A percentile compares a stretch with the other conserved stretches of the same genome.
Evolutionary conservation across 2,113 vertebrate species (phyloP).

Genomic region (Onychorhynchus coronatus): DNA sequence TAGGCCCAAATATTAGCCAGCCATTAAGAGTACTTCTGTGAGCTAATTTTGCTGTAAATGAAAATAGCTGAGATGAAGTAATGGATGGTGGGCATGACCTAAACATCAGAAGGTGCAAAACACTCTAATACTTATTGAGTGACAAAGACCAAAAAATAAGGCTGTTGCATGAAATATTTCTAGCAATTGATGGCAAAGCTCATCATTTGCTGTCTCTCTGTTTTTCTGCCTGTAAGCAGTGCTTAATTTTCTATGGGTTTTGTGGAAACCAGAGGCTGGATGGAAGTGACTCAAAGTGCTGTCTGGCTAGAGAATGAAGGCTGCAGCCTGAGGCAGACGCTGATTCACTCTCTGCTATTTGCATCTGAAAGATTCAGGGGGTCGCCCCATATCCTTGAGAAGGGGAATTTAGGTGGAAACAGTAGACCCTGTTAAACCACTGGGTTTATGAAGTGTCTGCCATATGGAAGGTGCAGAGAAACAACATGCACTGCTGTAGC

Average conservation of each 20-base stretch:
- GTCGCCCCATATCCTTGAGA: neutral
- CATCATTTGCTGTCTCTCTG: neutral
- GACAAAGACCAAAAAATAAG: neutral
- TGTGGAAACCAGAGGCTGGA: neutral
- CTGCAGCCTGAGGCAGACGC: neutral
- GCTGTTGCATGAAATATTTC: neutral
- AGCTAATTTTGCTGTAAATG: neutral
- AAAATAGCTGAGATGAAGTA: neutral
- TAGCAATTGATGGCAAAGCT: neutral
- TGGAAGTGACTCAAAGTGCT: neutral
- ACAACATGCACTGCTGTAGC: rapidly evolving
- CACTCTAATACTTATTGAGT: neutral
- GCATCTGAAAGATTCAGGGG: neutral
- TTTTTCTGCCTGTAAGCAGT: neutral
- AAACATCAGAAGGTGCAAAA: neutral
- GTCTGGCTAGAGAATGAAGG: neutral
- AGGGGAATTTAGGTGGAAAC: neutral
- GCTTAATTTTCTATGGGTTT: neutral
- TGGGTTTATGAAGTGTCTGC: neutral
- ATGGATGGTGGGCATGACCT: no score
- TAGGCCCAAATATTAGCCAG: neutral
- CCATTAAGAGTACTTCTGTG: neutral
- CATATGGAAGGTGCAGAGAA: neutral
- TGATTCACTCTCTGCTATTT: neutral
- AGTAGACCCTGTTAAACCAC: neutral